Percentiles rank a stretch among this genome's conserved stretches.
Conservation (phyloP, 2,888 invertebrate genomes). For the Criorhina ranunculi region DNA sequence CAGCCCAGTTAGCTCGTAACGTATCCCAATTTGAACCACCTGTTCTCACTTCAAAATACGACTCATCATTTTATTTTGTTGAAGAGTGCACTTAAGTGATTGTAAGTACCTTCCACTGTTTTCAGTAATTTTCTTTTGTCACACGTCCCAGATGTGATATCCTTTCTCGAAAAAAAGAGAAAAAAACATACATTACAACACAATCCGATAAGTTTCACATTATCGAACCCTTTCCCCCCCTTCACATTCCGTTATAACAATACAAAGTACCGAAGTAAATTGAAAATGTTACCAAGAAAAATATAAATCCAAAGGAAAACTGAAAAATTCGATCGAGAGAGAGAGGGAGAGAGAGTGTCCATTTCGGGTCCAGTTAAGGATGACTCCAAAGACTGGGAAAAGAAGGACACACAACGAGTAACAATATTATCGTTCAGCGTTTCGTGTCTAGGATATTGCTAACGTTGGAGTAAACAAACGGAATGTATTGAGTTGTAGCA, state of each 20-base stretch:
- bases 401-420: background rate
- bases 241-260: slow-evolving; percentile 8
- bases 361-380: slow-evolving; percentile 41
- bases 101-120: background rate
- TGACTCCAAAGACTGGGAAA: slow-evolving; percentile 7
- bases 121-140: slow-evolving; percentile 20
- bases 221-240: slow-evolving; percentile 14
- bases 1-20: too few relatives aligned
- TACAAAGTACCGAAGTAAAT: slow-evolving; percentile 45
- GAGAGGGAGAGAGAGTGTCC: slow-evolving; percentile 16
- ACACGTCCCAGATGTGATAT: slow-evolving; percentile 34
- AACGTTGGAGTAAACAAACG: slow-evolving; percentile 56
- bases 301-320: background rate
- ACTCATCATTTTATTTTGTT: background rate
- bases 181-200: background rate
- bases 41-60: too few relatives aligned
- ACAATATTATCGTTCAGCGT: slow-evolving; percentile 50
- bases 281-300: slow-evolving; percentile 48
- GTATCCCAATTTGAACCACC: too few relatives aligned
- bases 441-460: slow-evolving; percentile 49
- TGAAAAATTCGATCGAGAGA: background rate
- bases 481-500: slow-evolving; percentile 25
- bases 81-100: background rate
- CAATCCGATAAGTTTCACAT: slow-evolving; percentile 54
- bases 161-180: too few relatives aligned